Evolutionary conservation across 2,797 vertebrate species (phyloP).

Genomic region (Saxicola maurus): DNA sequence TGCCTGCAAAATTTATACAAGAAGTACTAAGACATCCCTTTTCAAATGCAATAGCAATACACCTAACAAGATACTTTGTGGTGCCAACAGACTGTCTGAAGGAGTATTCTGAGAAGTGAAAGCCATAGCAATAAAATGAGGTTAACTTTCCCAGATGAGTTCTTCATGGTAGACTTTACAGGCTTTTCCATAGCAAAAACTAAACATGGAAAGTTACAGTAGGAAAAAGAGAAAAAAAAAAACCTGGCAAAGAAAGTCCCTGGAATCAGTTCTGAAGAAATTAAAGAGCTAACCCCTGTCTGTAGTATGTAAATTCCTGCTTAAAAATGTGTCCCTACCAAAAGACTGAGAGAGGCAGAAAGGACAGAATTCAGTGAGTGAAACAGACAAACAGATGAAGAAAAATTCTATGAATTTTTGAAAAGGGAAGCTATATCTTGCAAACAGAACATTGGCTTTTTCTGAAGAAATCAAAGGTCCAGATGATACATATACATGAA

Average conservation of each 20-base stretch:
- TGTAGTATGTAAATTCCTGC: neutral
- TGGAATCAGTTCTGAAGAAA: neutral
- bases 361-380: neutral
- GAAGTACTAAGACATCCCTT: neutral
- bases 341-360: neutral
- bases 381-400: neutral
- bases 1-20: neutral
- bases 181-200: neutral
- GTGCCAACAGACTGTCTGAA: neutral
- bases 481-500: neutral
- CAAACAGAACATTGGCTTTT: neutral
- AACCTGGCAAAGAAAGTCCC: neutral
- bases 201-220: neutral
- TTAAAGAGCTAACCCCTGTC: neutral
- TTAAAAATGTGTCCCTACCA: neutral
- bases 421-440: neutral
- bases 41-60: neutral
- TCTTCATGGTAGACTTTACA: neutral
- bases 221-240: fast-evolving
- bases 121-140: neutral
- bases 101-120: neutral
- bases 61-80: neutral
- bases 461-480: neutral
- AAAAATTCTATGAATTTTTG: neutral
- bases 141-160: neutral